Evolutionary conservation across 2,113 vertebrate species (phyloP).

Genomic region (Dissostichus mawsoni): DNA sequence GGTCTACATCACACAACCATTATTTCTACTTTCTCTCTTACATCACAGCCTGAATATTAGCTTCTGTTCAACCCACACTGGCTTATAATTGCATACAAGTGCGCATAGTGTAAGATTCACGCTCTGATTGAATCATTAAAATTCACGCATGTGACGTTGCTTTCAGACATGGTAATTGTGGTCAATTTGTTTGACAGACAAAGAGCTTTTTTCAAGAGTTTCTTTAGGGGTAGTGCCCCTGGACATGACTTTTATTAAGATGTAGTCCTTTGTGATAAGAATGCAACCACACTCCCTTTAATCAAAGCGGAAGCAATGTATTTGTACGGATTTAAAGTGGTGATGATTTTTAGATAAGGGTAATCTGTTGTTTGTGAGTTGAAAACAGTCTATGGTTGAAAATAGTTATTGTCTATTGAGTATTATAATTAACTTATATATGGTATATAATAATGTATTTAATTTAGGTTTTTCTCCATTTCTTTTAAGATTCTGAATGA

Average conservation of each 20-base stretch:
- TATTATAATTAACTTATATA: neutral
- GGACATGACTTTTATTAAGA: constrained; percentile 9
- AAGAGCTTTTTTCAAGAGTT: constrained; percentile 20
- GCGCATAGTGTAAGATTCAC: constrained; percentile 43
- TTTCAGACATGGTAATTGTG: constrained; percentile 53
- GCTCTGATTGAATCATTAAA: constrained; percentile 50
- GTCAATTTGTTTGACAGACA: constrained; percentile 51
- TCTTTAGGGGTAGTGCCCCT: constrained; percentile 9
- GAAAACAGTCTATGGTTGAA: neutral
- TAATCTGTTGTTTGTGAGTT: constrained; percentile 21
- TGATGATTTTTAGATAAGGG: neutral
- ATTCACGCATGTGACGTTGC: constrained; percentile 37
- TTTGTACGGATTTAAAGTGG: constrained; percentile 13
- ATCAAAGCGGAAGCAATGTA: constrained; percentile 23
- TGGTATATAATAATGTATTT: neutral
- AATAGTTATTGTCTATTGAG: neutral
- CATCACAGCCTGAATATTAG: constrained; percentile 50
- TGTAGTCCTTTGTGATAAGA: constrained; percentile 7
- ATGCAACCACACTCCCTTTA: constrained; percentile 11
- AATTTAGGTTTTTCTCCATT: constrained; percentile 12
- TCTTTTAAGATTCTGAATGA: constrained; percentile 12
- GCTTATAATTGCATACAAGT: constrained; percentile 49
- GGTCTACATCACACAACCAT: constrained; percentile 59
- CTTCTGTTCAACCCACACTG: constrained; percentile 37
- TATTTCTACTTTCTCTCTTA: constrained; percentile 52